A percentile compares a stretch with the other conserved stretches of the same genome.
Conservation (phyloP, 2,113 vertebrate species). For the Triplophysa tibetana region DNA sequence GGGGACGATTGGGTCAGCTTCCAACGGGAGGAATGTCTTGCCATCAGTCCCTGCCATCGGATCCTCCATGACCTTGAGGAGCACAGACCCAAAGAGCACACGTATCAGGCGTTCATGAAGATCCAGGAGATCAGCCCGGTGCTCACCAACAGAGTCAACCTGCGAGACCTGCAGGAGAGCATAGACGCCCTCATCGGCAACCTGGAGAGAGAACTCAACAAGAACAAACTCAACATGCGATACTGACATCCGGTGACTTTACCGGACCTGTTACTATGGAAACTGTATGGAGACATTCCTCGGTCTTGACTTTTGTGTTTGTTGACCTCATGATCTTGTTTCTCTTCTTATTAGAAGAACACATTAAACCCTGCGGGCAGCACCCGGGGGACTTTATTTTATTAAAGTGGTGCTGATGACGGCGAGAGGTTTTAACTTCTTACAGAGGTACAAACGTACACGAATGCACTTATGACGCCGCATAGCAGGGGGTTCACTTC, state of each 20-base stretch:
- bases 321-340: slow-evolving; percentile 27
- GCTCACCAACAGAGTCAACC: slow-evolving; percentile 83
- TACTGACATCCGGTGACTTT: slow-evolving; percentile 66
- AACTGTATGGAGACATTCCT: slow-evolving; percentile 24
- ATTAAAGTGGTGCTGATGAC: slow-evolving; percentile 71
- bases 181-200: slow-evolving; percentile 96
- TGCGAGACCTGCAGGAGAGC: slow-evolving; percentile 96
- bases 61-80: slow-evolving; percentile 38
- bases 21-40: neutral
- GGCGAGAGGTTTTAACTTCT: slow-evolving; percentile 61
- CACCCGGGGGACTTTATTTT: slow-evolving; percentile 77
- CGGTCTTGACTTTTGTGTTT: slow-evolving; percentile 13
- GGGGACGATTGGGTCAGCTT: slow-evolving; percentile 15
- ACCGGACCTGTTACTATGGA: too few species aligned
- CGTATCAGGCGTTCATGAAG: slow-evolving; percentile 85
- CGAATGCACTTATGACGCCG: slow-evolving; percentile 77
- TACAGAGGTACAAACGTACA: slow-evolving; percentile 64
- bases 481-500: slow-evolving; percentile 1
- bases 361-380: slow-evolving; percentile 72
- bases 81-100: slow-evolving; percentile 70
- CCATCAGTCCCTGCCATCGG: slow-evolving; percentile 57
- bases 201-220: slow-evolving; percentile 94
- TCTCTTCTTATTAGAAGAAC: slow-evolving; percentile 82
- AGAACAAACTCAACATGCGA: slow-evolving; percentile 88
- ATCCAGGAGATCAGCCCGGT: slow-evolving; percentile 84